Conservation (phyloP, 2,113 vertebrate species). For the Bothrops jararaca region DNA sequence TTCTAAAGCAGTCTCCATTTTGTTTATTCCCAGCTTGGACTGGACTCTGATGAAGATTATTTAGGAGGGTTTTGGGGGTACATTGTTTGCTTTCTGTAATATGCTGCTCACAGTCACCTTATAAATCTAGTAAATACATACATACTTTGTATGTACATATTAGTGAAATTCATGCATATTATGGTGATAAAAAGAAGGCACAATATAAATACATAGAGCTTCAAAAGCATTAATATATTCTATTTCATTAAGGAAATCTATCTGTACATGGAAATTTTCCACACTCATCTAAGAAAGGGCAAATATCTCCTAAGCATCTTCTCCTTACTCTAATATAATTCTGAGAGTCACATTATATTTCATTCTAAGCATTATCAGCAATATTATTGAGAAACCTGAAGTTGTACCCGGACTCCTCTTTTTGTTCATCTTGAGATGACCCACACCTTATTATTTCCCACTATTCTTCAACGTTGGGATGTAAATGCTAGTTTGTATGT, state of each 20-base stretch:
- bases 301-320: not conserved
- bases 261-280: not conserved
- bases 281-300: not conserved
- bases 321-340: not conserved
- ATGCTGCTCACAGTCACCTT: not conserved
- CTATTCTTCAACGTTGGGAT: not conserved
- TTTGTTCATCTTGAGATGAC: not conserved
- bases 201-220: not conserved
- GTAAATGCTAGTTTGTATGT: not conserved
- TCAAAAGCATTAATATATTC: not conserved
- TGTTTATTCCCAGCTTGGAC: no score
- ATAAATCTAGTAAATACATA: not conserved
- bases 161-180: not conserved
- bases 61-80: not conserved
- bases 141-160: not conserved
- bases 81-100: not conserved
- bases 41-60: not conserved
- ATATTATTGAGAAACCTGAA: not conserved
- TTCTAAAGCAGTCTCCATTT: no score
- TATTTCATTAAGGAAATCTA: not conserved
- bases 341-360: not conserved
- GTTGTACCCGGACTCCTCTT: not conserved
- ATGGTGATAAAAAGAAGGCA: not conserved
- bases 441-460: not conserved
- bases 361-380: not conserved